A percentile compares a stretch with the other conserved stretches of the same genome.
Evolutionary conservation across 2,113 vertebrate genomes (phyloP).

Genomic region (Cynopterus brachyotis): DNA sequence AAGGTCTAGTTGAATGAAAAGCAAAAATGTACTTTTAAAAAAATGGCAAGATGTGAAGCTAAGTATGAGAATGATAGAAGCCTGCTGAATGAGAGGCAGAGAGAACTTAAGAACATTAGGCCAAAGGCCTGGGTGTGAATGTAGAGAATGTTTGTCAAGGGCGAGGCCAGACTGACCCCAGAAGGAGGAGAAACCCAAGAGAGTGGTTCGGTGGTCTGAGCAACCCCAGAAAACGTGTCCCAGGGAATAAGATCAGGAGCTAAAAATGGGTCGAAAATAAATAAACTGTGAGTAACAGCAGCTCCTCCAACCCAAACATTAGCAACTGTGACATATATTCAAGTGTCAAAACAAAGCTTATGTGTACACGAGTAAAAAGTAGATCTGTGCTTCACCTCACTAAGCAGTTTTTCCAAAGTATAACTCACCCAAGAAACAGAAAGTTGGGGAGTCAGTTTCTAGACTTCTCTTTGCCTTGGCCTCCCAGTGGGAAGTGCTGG

Average conservation of each 20-base stretch:
- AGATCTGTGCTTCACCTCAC: neutral
- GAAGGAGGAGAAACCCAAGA: neutral
- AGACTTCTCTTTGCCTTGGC: neutral
- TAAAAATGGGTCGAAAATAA: constrained; percentile 6
- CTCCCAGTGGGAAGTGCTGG: neutral
- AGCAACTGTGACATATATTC: neutral
- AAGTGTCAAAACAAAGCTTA: neutral
- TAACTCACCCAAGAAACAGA: neutral
- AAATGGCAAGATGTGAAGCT: neutral
- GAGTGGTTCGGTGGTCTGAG: neutral
- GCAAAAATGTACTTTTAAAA: neutral
- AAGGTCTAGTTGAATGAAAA: neutral
- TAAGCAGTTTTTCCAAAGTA: neutral
- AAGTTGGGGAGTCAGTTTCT: neutral
- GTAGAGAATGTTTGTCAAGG: constrained; percentile 37
- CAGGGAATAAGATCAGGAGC: constrained; percentile 27
- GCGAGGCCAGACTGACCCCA: neutral
- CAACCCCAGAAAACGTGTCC: neutral
- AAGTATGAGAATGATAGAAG: neutral
- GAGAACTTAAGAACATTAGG: neutral
- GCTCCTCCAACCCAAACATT: neutral
- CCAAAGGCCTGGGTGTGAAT: constrained; percentile 20
- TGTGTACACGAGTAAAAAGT: neutral
- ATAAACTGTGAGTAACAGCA: neutral
- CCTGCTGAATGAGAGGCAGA: neutral